Evolutionary conservation across 2,888 invertebrate species (phyloP), one percentile per base, ranked within the genome.

Genomic region (Pyrrhia umbra): DNA sequence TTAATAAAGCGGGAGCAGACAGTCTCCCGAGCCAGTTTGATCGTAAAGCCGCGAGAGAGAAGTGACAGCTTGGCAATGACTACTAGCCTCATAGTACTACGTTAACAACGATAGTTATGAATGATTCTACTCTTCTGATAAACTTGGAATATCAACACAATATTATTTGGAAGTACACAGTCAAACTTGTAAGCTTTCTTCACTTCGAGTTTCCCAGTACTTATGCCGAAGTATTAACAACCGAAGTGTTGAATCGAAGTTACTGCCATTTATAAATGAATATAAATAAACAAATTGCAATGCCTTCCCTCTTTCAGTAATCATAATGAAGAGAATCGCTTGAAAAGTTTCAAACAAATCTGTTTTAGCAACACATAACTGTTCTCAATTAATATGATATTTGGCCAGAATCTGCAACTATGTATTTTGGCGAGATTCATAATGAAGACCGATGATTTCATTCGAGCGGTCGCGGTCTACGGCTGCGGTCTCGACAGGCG

Each of bases 391-490:
- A 34, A 72, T 52, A 65, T 75, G 63, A 76, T 79, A 75, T 79
- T 79, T 73, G 52, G 52, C 46, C 51, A 61, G 69, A 74, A 74
- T 69, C 60, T 55, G 64, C 74, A 72, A 58, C 69, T 70, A 77
- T 79, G 49, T 80, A 75, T 80, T 82, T 82, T 85, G 83, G 85
- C 85, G 77, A 74, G 79, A 77, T 71, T 64, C 52, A 58, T 80
- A 85, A 84, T 83, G 83, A 83, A 85, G 84, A 85, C 82, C 75
- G 81, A 86, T 87, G 83, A 80, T 84, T 84, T 84, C 75, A 88
- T 86, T 79, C 60, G 80, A 73, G 63, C 67, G 75, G 80, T 84
- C 75, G 81, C 82, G 76, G 79, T 74, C 75, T 67, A 73, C 67
- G 73, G 73, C 70, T 69, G 70, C 65, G 77, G 75, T 77, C 79